A percentile compares a stretch with the other conserved stretches of the same genome.
Conservation (phyloP, 2,888 invertebrate species). For the Priocnemis perturbator region DNA sequence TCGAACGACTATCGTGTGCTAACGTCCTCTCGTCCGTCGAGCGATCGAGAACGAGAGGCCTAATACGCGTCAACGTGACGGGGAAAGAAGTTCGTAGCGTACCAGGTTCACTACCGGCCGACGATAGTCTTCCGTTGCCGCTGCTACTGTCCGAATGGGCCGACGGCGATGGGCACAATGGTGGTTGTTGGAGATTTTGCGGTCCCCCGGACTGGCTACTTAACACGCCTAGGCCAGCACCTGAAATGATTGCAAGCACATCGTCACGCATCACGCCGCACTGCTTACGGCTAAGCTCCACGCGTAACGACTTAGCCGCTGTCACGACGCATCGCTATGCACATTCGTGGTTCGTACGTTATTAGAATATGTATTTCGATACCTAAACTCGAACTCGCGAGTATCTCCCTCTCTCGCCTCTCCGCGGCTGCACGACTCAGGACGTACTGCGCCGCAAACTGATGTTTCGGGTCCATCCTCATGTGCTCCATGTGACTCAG, state of each 20-base stretch:
- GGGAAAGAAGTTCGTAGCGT: slow-evolving; percentile 62
- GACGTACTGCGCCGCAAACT: slow-evolving; percentile 96
- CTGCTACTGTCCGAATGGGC: slow-evolving; percentile 92
- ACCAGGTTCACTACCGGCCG: slow-evolving; percentile 85
- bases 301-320: too few species aligned
- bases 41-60: neutral
- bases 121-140: slow-evolving; percentile 86
- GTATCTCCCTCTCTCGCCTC: slow-evolving; percentile 87
- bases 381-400: slow-evolving; percentile 77
- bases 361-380: slow-evolving; percentile 24
- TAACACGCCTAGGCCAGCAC: slow-evolving; percentile 72
- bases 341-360: too few species aligned
- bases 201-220: slow-evolving; percentile 73
- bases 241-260: slow-evolving; percentile 53
- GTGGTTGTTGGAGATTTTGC: slow-evolving; percentile 77
- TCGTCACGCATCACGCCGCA: neutral
- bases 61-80: slow-evolving; percentile 1
- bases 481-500: slow-evolving; percentile 97
- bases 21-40: too few species aligned
- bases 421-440: slow-evolving; percentile 93
- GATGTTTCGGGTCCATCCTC: slow-evolving; percentile 97
- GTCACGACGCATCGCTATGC: too few species aligned
- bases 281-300: neutral
- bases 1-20: too few species aligned
- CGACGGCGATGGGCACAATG: slow-evolving; percentile 88